Conservation (phyloP, 1,140 invertebrate genomes). For the Tigriopus japonicus region DNA sequence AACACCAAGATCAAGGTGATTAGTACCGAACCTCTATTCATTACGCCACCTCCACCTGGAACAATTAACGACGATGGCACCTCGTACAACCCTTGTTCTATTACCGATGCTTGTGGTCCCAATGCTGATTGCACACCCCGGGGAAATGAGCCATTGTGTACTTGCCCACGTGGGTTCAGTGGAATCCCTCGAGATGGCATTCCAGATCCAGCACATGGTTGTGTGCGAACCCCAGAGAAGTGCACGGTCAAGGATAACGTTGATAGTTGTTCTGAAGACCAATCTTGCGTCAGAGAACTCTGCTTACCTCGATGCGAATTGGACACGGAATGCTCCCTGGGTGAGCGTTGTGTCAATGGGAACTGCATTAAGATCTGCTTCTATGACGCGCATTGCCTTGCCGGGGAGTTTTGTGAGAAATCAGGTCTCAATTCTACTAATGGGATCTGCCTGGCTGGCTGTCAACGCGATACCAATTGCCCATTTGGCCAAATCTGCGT, state of each 20-base stretch:
- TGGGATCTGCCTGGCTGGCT: neutral
- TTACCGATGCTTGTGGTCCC: constrained; percentile 54
- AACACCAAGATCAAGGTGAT: too few relatives aligned
- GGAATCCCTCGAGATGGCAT: constrained; percentile 6
- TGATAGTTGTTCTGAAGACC: neutral
- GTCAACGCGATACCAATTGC: constrained; percentile 4
- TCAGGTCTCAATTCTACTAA: neutral
- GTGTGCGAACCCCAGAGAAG: constrained; percentile 6
- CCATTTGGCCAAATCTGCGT: constrained; percentile 2
- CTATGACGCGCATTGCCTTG: constrained; percentile 11
- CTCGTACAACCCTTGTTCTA: constrained; percentile 29
- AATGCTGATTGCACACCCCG: constrained; percentile 44
- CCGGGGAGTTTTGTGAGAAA: constrained; percentile 7
- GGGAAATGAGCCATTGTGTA: constrained; percentile 15
- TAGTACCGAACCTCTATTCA: too few relatives aligned
- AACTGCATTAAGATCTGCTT: constrained; percentile 10
- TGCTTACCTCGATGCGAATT: neutral
- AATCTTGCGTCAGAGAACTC: neutral
- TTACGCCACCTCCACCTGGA: too few relatives aligned
- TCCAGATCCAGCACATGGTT: constrained; percentile 3
- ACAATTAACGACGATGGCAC: too few relatives aligned
- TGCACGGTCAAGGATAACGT: neutral
- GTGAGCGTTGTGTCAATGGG: neutral
- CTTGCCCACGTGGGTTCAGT: constrained; percentile 17
- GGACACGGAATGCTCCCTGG: constrained; percentile 6